These are phyloP conservation scores for Formica exsecta DNA, from an alignment of 1,140 invertebrate genomes.

Conservation along the genomic window DNA sequence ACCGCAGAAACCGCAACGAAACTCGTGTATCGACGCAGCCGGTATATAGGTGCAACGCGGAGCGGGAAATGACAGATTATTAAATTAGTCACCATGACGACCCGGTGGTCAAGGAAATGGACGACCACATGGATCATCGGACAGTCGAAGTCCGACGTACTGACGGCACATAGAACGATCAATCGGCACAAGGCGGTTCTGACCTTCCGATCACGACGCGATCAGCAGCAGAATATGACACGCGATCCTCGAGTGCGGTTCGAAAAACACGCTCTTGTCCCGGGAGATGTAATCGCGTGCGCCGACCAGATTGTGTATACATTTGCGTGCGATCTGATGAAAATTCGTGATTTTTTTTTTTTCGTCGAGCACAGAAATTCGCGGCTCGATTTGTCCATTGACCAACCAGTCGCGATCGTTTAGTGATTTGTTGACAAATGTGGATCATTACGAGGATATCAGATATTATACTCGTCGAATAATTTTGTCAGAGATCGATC, in stretches of 20 bases:
- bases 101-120: conserved; percentile 76
- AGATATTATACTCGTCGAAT: background rate
- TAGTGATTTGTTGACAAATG: background rate
- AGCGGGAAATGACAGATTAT: conserved; percentile 71
- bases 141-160: conserved; percentile 71
- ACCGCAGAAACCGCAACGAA: background rate
- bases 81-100: conserved; percentile 83
- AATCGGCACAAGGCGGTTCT: background rate
- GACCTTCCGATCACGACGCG: background rate
- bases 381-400: background rate
- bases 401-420: conserved; percentile 2
- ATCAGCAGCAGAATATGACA: background rate
- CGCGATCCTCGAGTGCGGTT: background rate
- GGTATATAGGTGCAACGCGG: conserved; percentile 24
- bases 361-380: background rate
- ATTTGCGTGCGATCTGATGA: background rate
- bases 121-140: conserved; percentile 38
- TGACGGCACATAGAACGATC: conserved; percentile 51
- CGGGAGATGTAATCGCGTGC: conserved; percentile 16
- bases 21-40: background rate
- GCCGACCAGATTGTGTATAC: background rate
- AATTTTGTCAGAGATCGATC: background rate
- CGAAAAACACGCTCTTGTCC: conserved; percentile 13
- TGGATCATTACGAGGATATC: background rate
- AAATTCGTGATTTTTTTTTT: background rate